phyloP scores from a whole-genome alignment of 2,113 vertebrate species.

The Chaetodon auriga region DNA sequence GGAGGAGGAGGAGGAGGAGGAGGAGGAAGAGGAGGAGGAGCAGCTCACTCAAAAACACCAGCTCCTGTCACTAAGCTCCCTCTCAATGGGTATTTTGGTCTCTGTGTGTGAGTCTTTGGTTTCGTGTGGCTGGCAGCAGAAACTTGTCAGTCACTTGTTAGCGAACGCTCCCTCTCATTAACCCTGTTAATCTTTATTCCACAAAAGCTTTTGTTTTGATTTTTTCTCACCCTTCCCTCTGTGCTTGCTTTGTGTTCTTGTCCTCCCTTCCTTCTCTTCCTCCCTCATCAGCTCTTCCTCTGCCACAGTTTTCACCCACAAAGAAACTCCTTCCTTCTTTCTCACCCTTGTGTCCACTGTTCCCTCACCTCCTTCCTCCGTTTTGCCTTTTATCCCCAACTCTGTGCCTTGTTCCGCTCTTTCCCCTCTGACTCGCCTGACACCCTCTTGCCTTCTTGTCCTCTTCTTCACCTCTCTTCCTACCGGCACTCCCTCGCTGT shows the following conservation, averaged over 20 bases:
- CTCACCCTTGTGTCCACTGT: not conserved
- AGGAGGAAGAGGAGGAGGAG: slow-evolving; percentile 12
- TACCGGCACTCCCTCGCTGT: slow-evolving; percentile 21
- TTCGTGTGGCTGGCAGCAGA: slow-evolving; percentile 34
- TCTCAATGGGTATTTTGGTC: slow-evolving; percentile 58
- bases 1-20: slow-evolving; percentile 15
- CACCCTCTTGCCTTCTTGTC: slow-evolving; percentile 49
- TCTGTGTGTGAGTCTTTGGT: slow-evolving; percentile 28
- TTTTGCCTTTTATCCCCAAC: not conserved
- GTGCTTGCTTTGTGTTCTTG: slow-evolving; percentile 22
- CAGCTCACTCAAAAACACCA: slow-evolving; percentile 35
- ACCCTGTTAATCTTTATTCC: slow-evolving; percentile 34
- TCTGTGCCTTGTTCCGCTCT: slow-evolving; percentile 1
- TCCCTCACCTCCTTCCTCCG: slow-evolving; percentile 5
- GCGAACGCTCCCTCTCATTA: slow-evolving; percentile 76
- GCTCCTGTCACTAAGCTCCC: slow-evolving; percentile 58
- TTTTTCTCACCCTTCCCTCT: slow-evolving; percentile 42
- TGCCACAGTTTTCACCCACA: slow-evolving; percentile 19
- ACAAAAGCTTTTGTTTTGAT: not conserved
- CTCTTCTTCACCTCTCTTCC: slow-evolving; percentile 56
- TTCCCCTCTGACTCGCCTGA: slow-evolving; percentile 32
- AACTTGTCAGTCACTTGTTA: slow-evolving; percentile 65
- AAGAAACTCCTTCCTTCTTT: not conserved
- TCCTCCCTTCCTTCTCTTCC: slow-evolving; percentile 17
- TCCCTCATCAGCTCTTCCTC: slow-evolving; percentile 43